Percentiles rank a stretch among this genome's conserved stretches.
Conservation (phyloP, 2,113 vertebrate species). For the Zootoca vivipara region DNA sequence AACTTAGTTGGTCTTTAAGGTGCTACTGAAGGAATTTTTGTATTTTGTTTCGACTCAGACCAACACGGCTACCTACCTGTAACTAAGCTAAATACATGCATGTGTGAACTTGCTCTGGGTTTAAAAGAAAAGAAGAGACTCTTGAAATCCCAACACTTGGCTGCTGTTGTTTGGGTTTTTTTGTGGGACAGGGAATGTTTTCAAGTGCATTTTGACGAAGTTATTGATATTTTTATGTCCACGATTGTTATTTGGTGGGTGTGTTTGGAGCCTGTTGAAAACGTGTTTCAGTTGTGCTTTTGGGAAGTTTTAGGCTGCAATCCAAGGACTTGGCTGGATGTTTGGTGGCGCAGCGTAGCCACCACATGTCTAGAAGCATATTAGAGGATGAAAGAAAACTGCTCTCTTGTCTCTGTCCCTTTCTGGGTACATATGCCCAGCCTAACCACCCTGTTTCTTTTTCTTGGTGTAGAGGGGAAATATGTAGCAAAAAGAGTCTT, state of each 20-base stretch:
- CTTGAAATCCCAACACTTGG: not conserved
- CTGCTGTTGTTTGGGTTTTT: not conserved
- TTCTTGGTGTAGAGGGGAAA: not conserved
- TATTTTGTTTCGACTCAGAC: too few species aligned
- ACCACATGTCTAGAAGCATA: not conserved
- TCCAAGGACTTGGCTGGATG: too few species aligned
- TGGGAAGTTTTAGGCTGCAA: too few species aligned
- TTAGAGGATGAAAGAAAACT: not conserved
- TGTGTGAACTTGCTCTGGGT: not conserved
- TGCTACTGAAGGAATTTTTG: too few species aligned
- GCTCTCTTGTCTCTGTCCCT: not conserved
- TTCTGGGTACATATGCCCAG: not conserved
- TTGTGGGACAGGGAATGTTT: not conserved
- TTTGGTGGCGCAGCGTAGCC: not conserved
- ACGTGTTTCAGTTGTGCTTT: too few species aligned
- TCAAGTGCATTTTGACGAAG: not conserved
- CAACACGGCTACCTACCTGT: too few species aligned
- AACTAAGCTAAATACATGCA: not conserved
- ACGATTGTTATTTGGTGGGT: not conserved
- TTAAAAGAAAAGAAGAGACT: not conserved
- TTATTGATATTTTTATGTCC: not conserved
- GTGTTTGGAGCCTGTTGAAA: too few species aligned
- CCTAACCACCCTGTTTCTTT: conserved; percentile 1
- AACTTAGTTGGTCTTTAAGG: too few species aligned
- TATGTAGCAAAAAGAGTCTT: not conserved